A percentile compares a stretch with the other conserved stretches of the same genome.
Evolutionary conservation across 2,797 vertebrate species (phyloP).

Genomic region (Sebastes alutus): DNA sequence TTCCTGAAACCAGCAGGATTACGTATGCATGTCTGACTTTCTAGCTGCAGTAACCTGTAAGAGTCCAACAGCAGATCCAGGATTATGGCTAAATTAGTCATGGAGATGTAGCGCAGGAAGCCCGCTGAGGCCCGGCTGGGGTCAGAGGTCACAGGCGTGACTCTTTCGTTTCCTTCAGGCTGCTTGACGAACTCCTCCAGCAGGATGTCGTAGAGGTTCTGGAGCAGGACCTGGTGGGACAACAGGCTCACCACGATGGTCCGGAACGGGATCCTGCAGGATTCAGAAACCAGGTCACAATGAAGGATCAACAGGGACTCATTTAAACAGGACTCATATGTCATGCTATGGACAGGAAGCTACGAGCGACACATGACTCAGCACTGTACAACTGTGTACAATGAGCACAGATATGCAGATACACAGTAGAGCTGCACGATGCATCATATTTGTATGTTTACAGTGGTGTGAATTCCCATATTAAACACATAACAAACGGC

Average conservation of each 20-base stretch:
- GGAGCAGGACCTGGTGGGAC: conserved; percentile 96
- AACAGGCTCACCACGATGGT: conserved; percentile 96
- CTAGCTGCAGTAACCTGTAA: conserved; percentile 74
- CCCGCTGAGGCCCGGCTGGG: conserved; percentile 81
- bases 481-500: background rate
- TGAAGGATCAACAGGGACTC: background rate
- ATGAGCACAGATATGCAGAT: background rate
- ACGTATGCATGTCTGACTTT: too few relatives aligned
- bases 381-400: too few relatives aligned
- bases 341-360: background rate
- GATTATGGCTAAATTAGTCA: conserved; percentile 96
- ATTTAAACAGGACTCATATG: too few relatives aligned
- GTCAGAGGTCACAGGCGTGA: conserved; percentile 83
- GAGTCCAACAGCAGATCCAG: conserved; percentile 97
- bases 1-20: background rate
- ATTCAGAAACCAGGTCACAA: background rate
- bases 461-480: background rate
- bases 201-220: conserved; percentile 95
- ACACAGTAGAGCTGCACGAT: background rate
- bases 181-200: conserved; percentile 95
- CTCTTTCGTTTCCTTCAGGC: conserved; percentile 84
- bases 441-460: background rate
- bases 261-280: conserved; percentile 92
- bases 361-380: background rate
- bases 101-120: conserved; percentile 97